Evolutionary conservation across 1,140 invertebrate species (phyloP), one percentile per base, ranked within the genome.

Genomic region (Drosophila ohnishii): DNA sequence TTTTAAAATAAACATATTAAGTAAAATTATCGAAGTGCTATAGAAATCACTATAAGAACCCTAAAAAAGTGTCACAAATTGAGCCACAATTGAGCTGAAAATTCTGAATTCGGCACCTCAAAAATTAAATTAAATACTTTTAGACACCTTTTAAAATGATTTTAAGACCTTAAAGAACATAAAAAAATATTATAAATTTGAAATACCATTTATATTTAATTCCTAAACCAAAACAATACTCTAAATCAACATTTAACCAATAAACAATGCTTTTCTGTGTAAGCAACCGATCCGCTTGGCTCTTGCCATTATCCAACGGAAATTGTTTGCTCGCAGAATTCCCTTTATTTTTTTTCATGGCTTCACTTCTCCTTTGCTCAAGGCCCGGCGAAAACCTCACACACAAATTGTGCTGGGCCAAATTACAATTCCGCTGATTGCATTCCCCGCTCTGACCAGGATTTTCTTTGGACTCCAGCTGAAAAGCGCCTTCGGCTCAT

Each of bases 361-460:
- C 30, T 10, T 16, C 39, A 39, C 34, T 73, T 50, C 37, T 59
- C 34, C 62, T 65, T 73, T 47, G 58, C 35, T 50, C 65, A 67
- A 48, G 7, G 57, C 28, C 28, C 48, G 39, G 13, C 28, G 60
- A 81, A 82, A 78, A 62, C 74, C 81, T 72, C 77, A 47, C 45
- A 47, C 45, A 47, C 45, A 85, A 85, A 80, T 80, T 80, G 74
- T 62, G 74, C 69, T 56, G 79, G 69, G 84, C 83, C 82, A 88
- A 88, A 88, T 88, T 88, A 88, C 80, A 88, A 88, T 84, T 88
- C 84, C 84, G 84, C 80, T 88, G 84, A 88, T 88, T 88, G 84
- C 84, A 88, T 88, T 87, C 55, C 56, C 65, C 62, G 42, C 19
- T 53, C 45, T 53, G 13, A 14, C 16, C 59, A 16, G 34, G 48